Evolutionary conservation across 2,888 invertebrate species (phyloP).

Genomic region (Saturnia japonica): DNA sequence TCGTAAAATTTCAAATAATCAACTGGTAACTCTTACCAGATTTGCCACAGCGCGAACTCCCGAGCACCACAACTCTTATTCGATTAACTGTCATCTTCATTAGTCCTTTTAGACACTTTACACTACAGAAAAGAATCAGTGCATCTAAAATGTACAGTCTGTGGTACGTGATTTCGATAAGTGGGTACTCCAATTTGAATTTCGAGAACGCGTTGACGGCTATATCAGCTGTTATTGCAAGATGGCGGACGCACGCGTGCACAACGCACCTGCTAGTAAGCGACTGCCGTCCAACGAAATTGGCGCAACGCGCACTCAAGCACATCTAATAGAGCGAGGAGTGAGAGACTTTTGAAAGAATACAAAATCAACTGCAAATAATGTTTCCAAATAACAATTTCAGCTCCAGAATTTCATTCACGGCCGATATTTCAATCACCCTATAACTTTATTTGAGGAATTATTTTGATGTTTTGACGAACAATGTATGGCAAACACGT

Average conservation of each 20-base stretch:
- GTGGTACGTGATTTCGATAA: constrained; percentile 33
- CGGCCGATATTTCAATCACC: too few relatives aligned
- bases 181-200: constrained; percentile 37
- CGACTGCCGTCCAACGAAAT: constrained; percentile 74
- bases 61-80: constrained; percentile 89
- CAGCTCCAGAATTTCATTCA: constrained; percentile 16
- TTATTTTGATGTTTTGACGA: too few relatives aligned
- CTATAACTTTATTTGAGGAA: too few relatives aligned
- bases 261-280: constrained; percentile 76
- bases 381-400: constrained; percentile 12
- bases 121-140: constrained; percentile 45
- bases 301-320: constrained; percentile 69
- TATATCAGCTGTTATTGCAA: constrained; percentile 64
- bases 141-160: constrained; percentile 46
- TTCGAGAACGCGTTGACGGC: constrained; percentile 61
- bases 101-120: constrained; percentile 54
- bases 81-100: constrained; percentile 90
- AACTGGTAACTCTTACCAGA: constrained; percentile 82
- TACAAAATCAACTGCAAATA: constrained; percentile 14
- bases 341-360: constrained; percentile 42
- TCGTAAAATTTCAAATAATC: constrained; percentile 28
- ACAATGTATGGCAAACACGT: too few relatives aligned
- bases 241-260: constrained; percentile 72
- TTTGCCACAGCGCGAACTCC: constrained; percentile 88
- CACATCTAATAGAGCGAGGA: constrained; percentile 58